Percentiles rank a stretch among this genome's conserved stretches.
Evolutionary conservation across 2,797 vertebrate species (phyloP).

Genomic region (Aldrovandia affinis): DNA sequence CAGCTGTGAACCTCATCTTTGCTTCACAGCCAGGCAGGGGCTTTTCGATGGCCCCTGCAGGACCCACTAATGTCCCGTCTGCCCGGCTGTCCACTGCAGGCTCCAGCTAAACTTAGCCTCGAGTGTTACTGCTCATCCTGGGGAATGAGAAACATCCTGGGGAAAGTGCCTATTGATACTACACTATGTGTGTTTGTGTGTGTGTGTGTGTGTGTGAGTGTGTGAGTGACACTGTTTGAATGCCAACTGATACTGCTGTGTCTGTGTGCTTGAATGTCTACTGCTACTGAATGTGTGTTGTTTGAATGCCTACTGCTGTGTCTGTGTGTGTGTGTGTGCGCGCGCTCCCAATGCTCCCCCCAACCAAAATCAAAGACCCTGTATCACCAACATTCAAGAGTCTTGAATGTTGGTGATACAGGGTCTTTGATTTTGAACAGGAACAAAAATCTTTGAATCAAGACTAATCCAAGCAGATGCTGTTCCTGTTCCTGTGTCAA

Average conservation of each 20-base stretch:
- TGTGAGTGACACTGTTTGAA: neutral
- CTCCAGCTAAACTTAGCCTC: constrained; percentile 78
- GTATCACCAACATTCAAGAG: too few relatives aligned
- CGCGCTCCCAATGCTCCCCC: too few relatives aligned
- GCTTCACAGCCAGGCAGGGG: constrained; percentile 13
- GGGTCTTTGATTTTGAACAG: too few relatives aligned
- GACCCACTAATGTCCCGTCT: constrained; percentile 50
- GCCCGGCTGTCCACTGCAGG: constrained; percentile 57
- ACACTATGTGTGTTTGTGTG: neutral
- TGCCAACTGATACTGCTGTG: neutral
- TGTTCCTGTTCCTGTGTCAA: neutral
- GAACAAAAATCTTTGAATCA: too few relatives aligned
- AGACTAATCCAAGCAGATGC: neutral
- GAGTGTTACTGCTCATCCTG: constrained; percentile 64
- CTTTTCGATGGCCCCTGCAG: constrained; percentile 45
- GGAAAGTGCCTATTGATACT: neutral
- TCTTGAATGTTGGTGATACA: too few relatives aligned
- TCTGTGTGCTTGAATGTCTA: neutral
- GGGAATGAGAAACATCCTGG: constrained; percentile 71
- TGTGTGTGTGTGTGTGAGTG: neutral
- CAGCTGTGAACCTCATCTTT: constrained; percentile 22
- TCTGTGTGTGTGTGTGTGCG: constrained; percentile 25
- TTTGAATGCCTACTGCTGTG: constrained; percentile 10
- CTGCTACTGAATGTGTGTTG: neutral
- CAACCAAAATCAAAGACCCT: too few relatives aligned